These are phyloP conservation scores for Morpho helenor DNA, from an alignment of 2,888 invertebrate genomes.

Conservation along the genomic window DNA sequence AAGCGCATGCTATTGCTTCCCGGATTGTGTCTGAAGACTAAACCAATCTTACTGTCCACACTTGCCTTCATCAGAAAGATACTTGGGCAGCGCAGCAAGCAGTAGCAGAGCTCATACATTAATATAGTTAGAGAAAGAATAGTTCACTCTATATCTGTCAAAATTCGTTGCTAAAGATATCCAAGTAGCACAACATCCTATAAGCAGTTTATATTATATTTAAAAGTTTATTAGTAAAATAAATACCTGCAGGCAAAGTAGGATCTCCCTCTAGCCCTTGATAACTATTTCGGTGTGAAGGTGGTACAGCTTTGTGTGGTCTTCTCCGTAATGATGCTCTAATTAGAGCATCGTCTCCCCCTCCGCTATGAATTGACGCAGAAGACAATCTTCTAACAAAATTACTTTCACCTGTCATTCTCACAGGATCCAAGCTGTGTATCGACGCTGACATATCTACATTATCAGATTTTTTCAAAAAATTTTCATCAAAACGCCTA, in stretches of 20 bases:
- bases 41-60: no score
- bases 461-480: slow-evolving; percentile 67
- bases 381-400: slow-evolving; percentile 68
- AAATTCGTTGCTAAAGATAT: no score
- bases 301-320: slow-evolving; percentile 69
- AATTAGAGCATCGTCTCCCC: slow-evolving; percentile 78
- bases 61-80: no score
- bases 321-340: slow-evolving; percentile 80
- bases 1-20: no score
- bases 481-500: slow-evolving; percentile 61
- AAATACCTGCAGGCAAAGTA: slow-evolving; percentile 58
- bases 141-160: no score
- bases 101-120: no score
- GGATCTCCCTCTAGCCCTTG: slow-evolving; percentile 76
- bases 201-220: slow-evolving; percentile 1
- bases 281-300: slow-evolving; percentile 80
- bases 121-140: no score
- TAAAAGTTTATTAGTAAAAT: not conserved
- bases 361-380: slow-evolving; percentile 72
- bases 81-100: no score
- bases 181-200: no score
- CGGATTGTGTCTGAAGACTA: no score
- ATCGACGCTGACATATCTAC: slow-evolving; percentile 61
- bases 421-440: slow-evolving; percentile 63
- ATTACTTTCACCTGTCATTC: slow-evolving; percentile 56